Percentiles rank a stretch among this genome's conserved stretches.
Evolutionary conservation across 2,797 vertebrate species (phyloP).

Genomic region (Holocentrus rufus): DNA sequence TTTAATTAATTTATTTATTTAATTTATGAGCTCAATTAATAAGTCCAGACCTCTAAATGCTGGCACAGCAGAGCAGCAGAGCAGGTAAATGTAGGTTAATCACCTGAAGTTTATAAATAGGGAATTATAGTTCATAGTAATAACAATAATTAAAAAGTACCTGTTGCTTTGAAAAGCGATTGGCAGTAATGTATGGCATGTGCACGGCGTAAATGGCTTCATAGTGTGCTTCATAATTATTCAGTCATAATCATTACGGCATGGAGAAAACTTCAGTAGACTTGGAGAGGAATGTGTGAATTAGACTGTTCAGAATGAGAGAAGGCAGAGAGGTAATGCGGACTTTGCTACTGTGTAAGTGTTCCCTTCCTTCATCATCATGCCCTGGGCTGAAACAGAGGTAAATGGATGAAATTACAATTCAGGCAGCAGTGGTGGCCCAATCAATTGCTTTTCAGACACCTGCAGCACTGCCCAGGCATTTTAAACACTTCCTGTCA

Average conservation of each 20-base stretch:
- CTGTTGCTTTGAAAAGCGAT: too few relatives aligned
- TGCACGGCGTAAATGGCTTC: too few relatives aligned
- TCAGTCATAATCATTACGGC: conserved; percentile 64
- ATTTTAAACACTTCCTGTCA: conserved; percentile 62
- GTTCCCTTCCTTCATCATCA: conserved; percentile 49
- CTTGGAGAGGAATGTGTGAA: conserved; percentile 20
- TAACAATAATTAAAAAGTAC: too few relatives aligned
- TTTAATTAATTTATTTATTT: too few relatives aligned
- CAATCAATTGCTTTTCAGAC: conserved; percentile 66
- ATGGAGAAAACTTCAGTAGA: background rate
- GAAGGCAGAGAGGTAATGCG: conserved; percentile 42
- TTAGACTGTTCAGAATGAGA: conserved; percentile 42
- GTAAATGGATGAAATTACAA: conserved; percentile 61
- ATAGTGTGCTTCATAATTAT: too few relatives aligned
- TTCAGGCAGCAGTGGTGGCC: conserved; percentile 56
- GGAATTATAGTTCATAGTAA: too few relatives aligned
- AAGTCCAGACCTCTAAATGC: too few relatives aligned
- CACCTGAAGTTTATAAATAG: too few relatives aligned
- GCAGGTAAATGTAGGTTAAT: too few relatives aligned
- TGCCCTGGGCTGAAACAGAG: conserved; percentile 42
- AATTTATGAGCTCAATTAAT: too few relatives aligned
- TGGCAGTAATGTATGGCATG: too few relatives aligned
- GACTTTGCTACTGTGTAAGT: conserved; percentile 32
- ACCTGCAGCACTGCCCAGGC: conserved; percentile 44
- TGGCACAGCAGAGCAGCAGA: too few relatives aligned